Evolutionary conservation across 2,888 invertebrate species (phyloP).

Genomic region (Bimastos eiseni): DNA sequence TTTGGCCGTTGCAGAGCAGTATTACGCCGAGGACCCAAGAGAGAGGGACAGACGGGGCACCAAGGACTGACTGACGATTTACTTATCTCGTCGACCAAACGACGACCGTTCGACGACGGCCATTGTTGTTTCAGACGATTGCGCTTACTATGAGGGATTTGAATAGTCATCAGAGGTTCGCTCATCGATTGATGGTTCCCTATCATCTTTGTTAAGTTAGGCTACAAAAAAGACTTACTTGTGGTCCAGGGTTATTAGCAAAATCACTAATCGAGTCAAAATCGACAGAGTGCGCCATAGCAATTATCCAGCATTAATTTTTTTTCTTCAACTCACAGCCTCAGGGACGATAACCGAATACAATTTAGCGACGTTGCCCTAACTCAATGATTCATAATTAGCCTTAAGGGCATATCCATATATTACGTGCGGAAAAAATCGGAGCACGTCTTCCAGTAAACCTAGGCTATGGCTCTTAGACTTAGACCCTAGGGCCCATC

Average conservation of each 20-base stretch:
- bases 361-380: neutral
- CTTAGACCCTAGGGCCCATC: no score
- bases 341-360: neutral
- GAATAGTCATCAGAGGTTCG: neutral
- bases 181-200: neutral
- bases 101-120: neutral
- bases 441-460: no score
- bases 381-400: neutral
- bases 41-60: neutral
- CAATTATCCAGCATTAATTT: neutral
- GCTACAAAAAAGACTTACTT: neutral
- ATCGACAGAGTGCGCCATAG: neutral
- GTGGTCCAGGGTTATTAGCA: neutral
- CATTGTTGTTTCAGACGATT: neutral
- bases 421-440: no score
- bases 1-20: neutral
- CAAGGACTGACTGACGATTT: neutral
- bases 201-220: neutral
- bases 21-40: neutral
- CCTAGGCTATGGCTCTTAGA: no score
- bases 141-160: neutral
- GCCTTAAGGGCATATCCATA: no score
- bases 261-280: neutral
- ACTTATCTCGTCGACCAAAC: slow-evolving; percentile 3
- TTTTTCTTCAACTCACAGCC: neutral